Conservation (phyloP, 1,140 invertebrate species). For the Lepidurus packardi region DNA sequence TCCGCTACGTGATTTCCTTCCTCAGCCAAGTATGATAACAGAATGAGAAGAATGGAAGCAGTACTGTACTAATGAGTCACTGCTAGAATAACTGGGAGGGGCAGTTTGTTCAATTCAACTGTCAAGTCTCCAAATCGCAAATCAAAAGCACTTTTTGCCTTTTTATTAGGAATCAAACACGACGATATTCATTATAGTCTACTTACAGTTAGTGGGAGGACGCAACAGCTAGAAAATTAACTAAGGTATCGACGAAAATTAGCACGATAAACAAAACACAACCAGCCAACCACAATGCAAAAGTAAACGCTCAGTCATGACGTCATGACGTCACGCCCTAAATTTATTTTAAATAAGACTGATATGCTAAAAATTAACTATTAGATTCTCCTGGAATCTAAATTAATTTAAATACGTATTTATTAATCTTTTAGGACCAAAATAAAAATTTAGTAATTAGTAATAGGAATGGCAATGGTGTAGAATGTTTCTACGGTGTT, state of each 20-base stretch:
- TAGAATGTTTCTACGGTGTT: too few species aligned
- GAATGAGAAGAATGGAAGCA: neutral
- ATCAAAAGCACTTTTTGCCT: too few species aligned
- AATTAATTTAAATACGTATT: too few species aligned
- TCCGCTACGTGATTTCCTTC: neutral
- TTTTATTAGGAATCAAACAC: too few species aligned
- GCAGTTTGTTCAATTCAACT: neutral
- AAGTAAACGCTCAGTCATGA: neutral
- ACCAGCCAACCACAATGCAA: neutral
- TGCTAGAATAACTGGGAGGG: neutral
- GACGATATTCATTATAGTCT: too few species aligned
- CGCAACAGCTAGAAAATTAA: too few species aligned
- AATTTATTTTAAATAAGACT: neutral
- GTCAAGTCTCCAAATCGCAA: neutral
- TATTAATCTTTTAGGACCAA: neutral
- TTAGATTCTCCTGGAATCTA: too few species aligned
- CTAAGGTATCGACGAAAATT: neutral
- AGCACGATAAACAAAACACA: slow-evolving; percentile 14
- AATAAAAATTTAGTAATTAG: neutral
- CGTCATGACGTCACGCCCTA: slow-evolving; percentile 7
- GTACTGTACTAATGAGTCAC: slow-evolving; percentile 14
- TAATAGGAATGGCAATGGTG: neutral
- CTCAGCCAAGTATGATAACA: neutral
- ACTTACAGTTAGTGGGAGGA: too few species aligned
- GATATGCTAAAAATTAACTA: neutral